Percentiles rank a stretch among this genome's conserved stretches.
Conservation (phyloP, 2,888 invertebrate species). For the Phania funesta region DNA sequence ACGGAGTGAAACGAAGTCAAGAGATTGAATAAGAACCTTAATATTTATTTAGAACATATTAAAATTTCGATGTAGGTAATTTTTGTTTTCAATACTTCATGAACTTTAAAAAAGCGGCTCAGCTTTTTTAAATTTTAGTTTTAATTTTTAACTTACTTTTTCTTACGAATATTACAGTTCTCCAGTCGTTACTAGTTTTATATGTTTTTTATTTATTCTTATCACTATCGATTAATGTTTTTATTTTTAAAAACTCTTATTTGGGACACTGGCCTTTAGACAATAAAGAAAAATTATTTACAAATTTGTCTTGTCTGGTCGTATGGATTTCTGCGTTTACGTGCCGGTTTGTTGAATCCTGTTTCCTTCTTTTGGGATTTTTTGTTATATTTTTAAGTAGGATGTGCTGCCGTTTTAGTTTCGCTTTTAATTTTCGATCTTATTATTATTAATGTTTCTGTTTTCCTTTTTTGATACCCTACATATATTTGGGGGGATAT, state of each 20-base stretch:
- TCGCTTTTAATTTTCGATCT: slow-evolving; percentile 55
- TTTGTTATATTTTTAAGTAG: slow-evolving; percentile 40
- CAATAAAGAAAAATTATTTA: slow-evolving; percentile 3
- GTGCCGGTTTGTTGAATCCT: slow-evolving; percentile 52
- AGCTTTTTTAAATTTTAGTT: not conserved
- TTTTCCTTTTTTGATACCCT: not conserved
- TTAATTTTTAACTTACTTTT: not conserved
- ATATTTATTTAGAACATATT: not conserved
- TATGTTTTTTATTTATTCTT: not conserved
- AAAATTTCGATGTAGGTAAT: not conserved
- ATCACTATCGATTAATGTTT: not conserved
- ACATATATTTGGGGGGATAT: not conserved
- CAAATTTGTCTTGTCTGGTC: slow-evolving; percentile 39
- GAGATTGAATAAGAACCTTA: not conserved
- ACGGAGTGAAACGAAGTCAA: slow-evolving; percentile 9
- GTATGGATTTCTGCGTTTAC: slow-evolving; percentile 44
- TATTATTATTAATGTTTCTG: slow-evolving; percentile 26
- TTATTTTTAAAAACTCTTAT: not conserved
- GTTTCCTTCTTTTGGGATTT: not conserved
- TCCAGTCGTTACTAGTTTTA: not conserved
- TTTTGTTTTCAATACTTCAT: not conserved
- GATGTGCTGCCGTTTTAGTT: slow-evolving; percentile 58
- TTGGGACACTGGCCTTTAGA: not conserved
- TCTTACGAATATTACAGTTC: not conserved
- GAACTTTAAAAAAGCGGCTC: not conserved